Percentiles rank a stretch among this genome's conserved stretches.
Evolutionary conservation across 2,113 vertebrate species (phyloP).

Genomic region (Pandion haliaetus): DNA sequence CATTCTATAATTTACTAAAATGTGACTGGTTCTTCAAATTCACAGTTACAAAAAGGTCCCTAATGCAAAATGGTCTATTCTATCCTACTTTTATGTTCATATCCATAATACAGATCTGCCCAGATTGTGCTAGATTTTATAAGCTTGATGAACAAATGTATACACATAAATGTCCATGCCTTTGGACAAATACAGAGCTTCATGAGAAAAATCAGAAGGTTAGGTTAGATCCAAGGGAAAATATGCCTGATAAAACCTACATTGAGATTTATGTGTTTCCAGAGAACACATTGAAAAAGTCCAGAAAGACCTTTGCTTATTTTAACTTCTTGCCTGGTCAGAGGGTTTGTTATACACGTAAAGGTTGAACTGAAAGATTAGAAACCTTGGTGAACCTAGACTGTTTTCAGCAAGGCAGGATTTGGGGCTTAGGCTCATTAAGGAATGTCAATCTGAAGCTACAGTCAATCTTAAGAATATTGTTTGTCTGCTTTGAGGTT

Average conservation of each 20-base stretch:
- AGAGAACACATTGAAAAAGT: background rate
- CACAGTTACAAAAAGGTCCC: background rate
- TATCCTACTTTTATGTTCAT: background rate
- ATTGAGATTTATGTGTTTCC: background rate
- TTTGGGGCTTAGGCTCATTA: constrained; percentile 41
- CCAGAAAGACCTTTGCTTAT: constrained; percentile 8
- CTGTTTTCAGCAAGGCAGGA: constrained; percentile 23
- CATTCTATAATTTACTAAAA: background rate
- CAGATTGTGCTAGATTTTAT: background rate
- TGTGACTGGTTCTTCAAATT: background rate
- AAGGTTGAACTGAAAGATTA: constrained; percentile 24
- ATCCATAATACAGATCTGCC: background rate
- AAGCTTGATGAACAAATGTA: background rate
- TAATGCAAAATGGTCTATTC: background rate
- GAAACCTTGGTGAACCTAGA: constrained; percentile 15
- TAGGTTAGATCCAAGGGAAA: background rate
- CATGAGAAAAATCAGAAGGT: constrained; percentile 1
- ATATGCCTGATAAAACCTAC: background rate
- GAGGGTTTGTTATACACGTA: constrained; percentile 14
- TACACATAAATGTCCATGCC: background rate
- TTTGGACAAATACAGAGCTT: background rate
- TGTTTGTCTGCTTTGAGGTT: constrained; percentile 14
- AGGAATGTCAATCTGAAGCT: background rate
- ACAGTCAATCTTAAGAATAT: background rate
- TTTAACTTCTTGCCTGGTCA: constrained; percentile 38